Percentiles rank a stretch among this genome's conserved stretches.
phyloP scores from a whole-genome alignment of 2,797 vertebrate genomes.

The Gouania willdenowi region DNA sequence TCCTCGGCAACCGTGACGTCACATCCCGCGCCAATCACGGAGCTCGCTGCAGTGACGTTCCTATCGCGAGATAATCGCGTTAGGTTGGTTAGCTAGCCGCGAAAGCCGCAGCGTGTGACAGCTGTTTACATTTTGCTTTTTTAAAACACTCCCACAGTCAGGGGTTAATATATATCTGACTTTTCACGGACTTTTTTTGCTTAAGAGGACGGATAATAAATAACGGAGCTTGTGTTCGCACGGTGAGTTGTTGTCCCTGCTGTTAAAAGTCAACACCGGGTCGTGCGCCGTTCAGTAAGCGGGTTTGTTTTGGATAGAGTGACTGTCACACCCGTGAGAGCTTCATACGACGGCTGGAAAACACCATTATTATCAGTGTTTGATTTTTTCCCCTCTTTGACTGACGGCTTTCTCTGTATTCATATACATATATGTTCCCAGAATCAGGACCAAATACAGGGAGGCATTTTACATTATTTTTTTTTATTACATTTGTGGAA shows the following conservation, averaged over 20 bases:
- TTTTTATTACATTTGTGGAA: too few species aligned
- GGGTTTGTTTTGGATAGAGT: slow-evolving; percentile 71
- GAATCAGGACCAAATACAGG: too few species aligned
- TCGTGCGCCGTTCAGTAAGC: slow-evolving; percentile 30
- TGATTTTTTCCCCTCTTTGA: not conserved
- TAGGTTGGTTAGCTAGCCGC: slow-evolving; percentile 56
- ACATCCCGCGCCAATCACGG: slow-evolving; percentile 37
- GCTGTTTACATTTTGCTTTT: slow-evolving; percentile 5
- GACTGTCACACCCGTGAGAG: too few species aligned
- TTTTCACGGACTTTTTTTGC: not conserved
- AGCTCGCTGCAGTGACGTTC: slow-evolving; percentile 12
- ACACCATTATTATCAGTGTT: too few species aligned
- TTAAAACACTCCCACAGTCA: not conserved
- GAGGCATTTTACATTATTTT: too few species aligned
- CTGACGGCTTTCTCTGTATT: too few species aligned
- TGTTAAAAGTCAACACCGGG: slow-evolving; percentile 44
- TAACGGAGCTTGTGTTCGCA: slow-evolving; percentile 33
- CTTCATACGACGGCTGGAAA: too few species aligned
- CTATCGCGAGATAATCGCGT: slow-evolving; percentile 59
- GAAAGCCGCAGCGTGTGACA: slow-evolving; percentile 9
- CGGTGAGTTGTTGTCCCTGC: slow-evolving; percentile 43
- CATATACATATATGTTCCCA: too few species aligned
- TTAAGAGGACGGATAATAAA: slow-evolving; percentile 11
- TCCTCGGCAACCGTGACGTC: slow-evolving; percentile 71
- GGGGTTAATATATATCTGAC: not conserved